Percentiles rank a stretch among this genome's conserved stretches.
Evolutionary conservation across 2,888 invertebrate genomes (phyloP).

Genomic region (Drosophila maculinotata): DNA sequence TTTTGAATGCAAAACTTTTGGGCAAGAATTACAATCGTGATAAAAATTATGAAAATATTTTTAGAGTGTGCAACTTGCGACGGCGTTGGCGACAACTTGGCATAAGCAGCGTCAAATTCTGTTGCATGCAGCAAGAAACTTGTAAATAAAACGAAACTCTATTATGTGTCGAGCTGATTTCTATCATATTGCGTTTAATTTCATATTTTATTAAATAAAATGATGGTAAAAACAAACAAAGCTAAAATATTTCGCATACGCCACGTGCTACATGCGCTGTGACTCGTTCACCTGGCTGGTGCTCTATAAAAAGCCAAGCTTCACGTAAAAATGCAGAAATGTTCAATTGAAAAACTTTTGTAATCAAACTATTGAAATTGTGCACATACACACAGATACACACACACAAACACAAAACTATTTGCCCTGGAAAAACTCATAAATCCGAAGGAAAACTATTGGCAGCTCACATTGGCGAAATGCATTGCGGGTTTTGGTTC

Average conservation of each 20-base stretch:
- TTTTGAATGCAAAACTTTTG: conserved; percentile 76
- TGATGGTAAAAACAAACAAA: conserved; percentile 6
- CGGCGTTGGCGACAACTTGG: conserved; percentile 33
- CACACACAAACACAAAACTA: conserved; percentile 45
- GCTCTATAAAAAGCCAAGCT: conserved; percentile 21
- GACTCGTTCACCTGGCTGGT: conserved; percentile 31
- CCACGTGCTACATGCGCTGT: conserved; percentile 30
- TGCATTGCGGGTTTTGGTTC: background rate
- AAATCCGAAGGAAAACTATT: conserved; percentile 70
- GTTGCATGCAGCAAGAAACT: conserved; percentile 34
- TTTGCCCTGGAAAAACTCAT: conserved; percentile 61
- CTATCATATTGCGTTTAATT: conserved; percentile 39
- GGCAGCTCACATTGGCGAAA: conserved; percentile 25
- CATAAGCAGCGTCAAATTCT: conserved; percentile 19
- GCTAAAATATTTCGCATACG: conserved; percentile 27
- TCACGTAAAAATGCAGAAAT: conserved; percentile 56
- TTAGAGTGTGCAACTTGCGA: conserved; percentile 61
- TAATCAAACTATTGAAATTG: conserved; percentile 76
- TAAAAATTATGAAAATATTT: conserved; percentile 79
- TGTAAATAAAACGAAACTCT: conserved; percentile 42
- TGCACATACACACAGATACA: conserved; percentile 38
- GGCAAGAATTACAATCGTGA: conserved; percentile 81
- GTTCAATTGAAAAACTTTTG: conserved; percentile 77
- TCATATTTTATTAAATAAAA: conserved; percentile 33
- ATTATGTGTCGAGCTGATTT: conserved; percentile 33